These are phyloP conservation scores for Drosophila gunungcola DNA, from an alignment of 1,140 invertebrate species.

Conservation along the genomic window DNA sequence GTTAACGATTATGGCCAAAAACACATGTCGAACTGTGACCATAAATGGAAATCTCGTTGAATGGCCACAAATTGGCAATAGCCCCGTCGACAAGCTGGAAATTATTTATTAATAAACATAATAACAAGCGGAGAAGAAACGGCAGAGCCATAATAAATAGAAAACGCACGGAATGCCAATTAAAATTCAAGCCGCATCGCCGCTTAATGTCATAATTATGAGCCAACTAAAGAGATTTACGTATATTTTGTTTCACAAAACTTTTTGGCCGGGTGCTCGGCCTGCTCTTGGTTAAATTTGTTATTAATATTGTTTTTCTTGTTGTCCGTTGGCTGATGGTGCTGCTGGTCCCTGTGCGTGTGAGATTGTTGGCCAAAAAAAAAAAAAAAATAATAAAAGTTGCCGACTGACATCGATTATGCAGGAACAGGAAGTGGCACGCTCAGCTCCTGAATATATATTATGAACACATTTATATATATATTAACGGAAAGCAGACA, in stretches of 20 bases:
- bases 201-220: conserved; percentile 83
- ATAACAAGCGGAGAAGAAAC: conserved; percentile 39
- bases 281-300: conserved; percentile 40
- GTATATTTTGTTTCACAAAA: conserved; percentile 78
- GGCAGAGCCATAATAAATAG: conserved; percentile 26
- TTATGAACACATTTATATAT: conserved; percentile 6
- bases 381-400: conserved; percentile 18
- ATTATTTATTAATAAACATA: conserved; percentile 82
- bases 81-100: conserved; percentile 29
- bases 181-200: conserved; percentile 80
- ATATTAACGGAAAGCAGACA: conserved; percentile 29
- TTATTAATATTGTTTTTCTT: conserved; percentile 21
- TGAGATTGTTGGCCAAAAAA: conserved; percentile 38
- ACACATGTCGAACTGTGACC: conserved; percentile 56
- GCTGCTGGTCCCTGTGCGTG: conserved; percentile 46
- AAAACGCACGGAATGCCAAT: conserved; percentile 63
- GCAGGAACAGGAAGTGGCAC: conserved; percentile 50
- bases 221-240: conserved; percentile 83
- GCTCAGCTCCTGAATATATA: conserved; percentile 21
- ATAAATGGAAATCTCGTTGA: conserved; percentile 60
- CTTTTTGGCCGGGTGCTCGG: conserved; percentile 46
- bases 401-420: conserved; percentile 68
- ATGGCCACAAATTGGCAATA: conserved; percentile 59
- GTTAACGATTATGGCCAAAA: conserved; percentile 46
- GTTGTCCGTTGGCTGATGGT: neutral